phyloP scores from a whole-genome alignment of 2,888 invertebrate species.

The Portevinia maculata region DNA sequence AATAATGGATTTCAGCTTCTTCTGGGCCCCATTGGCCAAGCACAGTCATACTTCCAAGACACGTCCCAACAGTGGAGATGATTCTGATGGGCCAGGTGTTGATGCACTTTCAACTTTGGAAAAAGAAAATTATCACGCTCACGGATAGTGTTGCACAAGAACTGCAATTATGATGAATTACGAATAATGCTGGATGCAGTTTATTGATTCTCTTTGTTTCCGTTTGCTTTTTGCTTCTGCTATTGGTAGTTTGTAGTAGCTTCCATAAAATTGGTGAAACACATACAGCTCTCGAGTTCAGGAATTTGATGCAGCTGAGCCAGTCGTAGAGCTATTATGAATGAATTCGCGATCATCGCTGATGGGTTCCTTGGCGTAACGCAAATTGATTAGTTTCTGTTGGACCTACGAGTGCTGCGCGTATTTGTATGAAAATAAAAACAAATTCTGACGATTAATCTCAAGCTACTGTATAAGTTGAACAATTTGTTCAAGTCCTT shows the following conservation, averaged over 20 bases:
- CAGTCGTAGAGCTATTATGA: conserved; percentile 29
- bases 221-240: conserved; percentile 31
- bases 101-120: conserved; percentile 72
- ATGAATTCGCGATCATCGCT: conserved; percentile 26
- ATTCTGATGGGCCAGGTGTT: conserved; percentile 71
- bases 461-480: conserved; percentile 33
- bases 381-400: conserved; percentile 55
- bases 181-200: conserved; percentile 54
- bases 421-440: conserved; percentile 4
- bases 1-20: conserved; percentile 74
- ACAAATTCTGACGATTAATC: conserved; percentile 41
- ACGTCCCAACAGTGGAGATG: conserved; percentile 64
- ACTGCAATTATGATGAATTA: conserved; percentile 74
- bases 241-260: conserved; percentile 22
- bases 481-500: conserved; percentile 4
- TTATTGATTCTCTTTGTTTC: conserved; percentile 62
- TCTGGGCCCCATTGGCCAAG: conserved; percentile 45
- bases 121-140: conserved; percentile 67
- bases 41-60: conserved; percentile 31
- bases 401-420: neutral
- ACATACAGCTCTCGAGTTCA: conserved; percentile 32
- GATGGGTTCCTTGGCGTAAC: conserved; percentile 42
- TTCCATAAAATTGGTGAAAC: conserved; percentile 56
- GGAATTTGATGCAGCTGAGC: conserved; percentile 38
- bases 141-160: conserved; percentile 63